Conservation (phyloP, 2,113 vertebrate species). For the Myrmecobius fasciatus region DNA sequence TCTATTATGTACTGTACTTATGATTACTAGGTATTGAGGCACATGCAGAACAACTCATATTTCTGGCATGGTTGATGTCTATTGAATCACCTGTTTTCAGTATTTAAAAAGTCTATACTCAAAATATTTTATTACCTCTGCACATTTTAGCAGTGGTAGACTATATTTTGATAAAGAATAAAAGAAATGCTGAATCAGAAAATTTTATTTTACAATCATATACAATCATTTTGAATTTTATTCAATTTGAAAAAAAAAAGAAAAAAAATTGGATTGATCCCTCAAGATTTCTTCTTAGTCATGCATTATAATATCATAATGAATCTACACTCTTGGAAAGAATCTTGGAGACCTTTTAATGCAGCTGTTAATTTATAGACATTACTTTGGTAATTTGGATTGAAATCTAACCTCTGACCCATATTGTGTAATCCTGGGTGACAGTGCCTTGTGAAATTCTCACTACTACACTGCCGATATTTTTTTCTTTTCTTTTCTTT, state of each 20-base stretch:
- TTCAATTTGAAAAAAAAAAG: not conserved
- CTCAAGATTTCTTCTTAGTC: not conserved
- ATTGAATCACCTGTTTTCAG: not conserved
- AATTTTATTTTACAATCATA: not conserved
- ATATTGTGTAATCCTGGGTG: too few species aligned
- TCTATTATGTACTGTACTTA: not conserved
- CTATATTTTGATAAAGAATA: not conserved
- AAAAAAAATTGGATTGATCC: not conserved
- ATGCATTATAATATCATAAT: not conserved
- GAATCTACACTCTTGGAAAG: not conserved
- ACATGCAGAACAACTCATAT: not conserved
- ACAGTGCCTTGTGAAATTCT: too few species aligned
- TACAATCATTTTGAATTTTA: not conserved
- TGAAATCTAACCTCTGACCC: too few species aligned
- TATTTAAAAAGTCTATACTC: not conserved
- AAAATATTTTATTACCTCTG: not conserved
- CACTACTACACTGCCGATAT: not conserved
- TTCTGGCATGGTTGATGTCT: not conserved
- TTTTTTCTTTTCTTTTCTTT: too few species aligned
- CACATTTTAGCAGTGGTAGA: not conserved
- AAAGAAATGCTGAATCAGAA: not conserved
- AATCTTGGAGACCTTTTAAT: not conserved
- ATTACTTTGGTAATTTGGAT: too few species aligned
- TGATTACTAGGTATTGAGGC: not conserved
- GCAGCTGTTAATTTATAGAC: too few species aligned